Conservation (phyloP, 2,113 vertebrate species). For the Sialia sialis region DNA sequence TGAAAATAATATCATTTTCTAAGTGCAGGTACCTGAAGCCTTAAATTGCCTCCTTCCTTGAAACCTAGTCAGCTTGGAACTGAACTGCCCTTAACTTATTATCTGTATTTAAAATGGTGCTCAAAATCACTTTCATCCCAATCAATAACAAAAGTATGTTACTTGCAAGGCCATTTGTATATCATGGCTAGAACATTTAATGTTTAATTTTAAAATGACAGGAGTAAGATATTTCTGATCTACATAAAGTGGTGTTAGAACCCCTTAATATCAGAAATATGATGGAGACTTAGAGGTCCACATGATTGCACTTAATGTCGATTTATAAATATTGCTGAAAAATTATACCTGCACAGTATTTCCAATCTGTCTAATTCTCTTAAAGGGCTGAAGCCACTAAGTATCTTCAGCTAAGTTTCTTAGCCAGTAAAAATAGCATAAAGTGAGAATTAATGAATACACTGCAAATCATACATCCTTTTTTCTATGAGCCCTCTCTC, state of each 20-base stretch:
- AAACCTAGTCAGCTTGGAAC: neutral
- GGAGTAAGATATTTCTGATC: neutral
- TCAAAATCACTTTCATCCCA: neutral
- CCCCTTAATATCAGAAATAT: neutral
- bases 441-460: constrained; percentile 1
- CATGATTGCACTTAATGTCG: neutral
- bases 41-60: neutral
- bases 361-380: neutral
- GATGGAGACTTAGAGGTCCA: neutral
- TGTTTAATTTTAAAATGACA: neutral
- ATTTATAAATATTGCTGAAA: neutral
- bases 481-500: neutral
- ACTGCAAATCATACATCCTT: neutral
- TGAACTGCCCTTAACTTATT: neutral
- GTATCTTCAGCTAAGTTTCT: neutral
- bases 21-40: neutral
- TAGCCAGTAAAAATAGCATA: neutral
- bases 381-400: neutral
- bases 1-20: neutral
- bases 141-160: neutral
- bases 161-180: neutral
- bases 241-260: neutral
- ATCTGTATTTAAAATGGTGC: neutral
- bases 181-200: neutral
- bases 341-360: neutral